Evolutionary conservation across 2,888 invertebrate species (phyloP).

Genomic region (Diaprepes abbreviatus): DNA sequence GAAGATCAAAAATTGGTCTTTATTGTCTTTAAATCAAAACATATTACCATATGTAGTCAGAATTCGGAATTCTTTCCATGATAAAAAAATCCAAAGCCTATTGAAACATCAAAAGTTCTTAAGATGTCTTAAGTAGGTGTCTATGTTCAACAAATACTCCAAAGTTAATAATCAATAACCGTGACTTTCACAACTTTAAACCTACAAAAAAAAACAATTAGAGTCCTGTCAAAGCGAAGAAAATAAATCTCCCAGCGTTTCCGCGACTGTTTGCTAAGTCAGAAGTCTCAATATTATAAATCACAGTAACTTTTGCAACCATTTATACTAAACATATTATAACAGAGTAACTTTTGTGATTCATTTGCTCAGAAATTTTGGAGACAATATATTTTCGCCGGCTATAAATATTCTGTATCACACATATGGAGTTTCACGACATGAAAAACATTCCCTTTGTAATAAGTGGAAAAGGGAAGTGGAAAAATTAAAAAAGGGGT

Average conservation of each 20-base stretch:
- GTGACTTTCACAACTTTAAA: not conserved
- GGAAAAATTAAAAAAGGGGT: conserved; percentile 25
- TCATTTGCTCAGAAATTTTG: conserved; percentile 54
- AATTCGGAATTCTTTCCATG: too few species aligned
- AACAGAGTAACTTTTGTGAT: conserved; percentile 50
- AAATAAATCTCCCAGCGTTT: conserved; percentile 34
- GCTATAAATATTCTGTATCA: conserved; percentile 56
- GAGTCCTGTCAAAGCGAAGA: conserved; percentile 29
- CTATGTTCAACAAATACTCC: too few species aligned
- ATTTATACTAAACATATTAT: conserved; percentile 50
- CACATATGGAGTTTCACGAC: conserved; percentile 55
- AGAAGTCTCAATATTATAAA: conserved; percentile 46
- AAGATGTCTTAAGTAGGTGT: too few species aligned
- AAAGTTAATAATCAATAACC: not conserved
- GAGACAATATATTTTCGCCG: conserved; percentile 55
- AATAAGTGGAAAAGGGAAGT: conserved; percentile 31
- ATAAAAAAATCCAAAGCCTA: too few species aligned
- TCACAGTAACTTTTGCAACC: conserved; percentile 43
- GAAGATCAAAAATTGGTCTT: too few species aligned
- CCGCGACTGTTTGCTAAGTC: conserved; percentile 29
- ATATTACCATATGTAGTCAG: too few species aligned
- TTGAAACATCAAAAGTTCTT: too few species aligned
- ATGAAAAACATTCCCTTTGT: conserved; percentile 37
- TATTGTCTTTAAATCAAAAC: too few species aligned
- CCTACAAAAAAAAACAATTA: conserved; percentile 31